A percentile compares a stretch with the other conserved stretches of the same genome.
These are phyloP conservation scores for Enteromius paludinosus DNA, from an alignment of 2,797 vertebrate species.

Conservation along the genomic window DNA sequence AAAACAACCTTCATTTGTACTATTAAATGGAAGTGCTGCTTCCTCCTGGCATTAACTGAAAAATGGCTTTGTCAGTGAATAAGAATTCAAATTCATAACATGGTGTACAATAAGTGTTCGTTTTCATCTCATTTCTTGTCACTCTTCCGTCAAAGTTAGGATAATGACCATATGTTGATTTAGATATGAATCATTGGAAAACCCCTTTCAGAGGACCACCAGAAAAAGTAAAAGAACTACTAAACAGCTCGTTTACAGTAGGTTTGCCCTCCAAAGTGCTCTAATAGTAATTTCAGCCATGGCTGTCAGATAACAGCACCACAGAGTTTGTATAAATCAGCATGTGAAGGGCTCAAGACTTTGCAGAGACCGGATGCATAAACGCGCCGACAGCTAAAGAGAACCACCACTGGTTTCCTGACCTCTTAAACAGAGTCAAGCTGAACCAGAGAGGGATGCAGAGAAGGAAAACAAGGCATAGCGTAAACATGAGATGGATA, in stretches of 20 bases:
- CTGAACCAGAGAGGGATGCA: constrained; percentile 29
- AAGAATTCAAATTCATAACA: background rate
- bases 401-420: constrained; percentile 9
- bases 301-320: constrained; percentile 6
- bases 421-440: background rate
- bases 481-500: constrained; percentile 43
- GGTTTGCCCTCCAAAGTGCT: background rate
- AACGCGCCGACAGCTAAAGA: constrained; percentile 19
- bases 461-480: constrained; percentile 51
- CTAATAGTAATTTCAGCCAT: background rate
- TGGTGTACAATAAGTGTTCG: background rate
- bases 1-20: background rate
- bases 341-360: constrained; percentile 1
- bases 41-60: background rate
- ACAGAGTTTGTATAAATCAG: constrained; percentile 24
- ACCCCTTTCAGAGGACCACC: background rate
- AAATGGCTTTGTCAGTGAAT: background rate
- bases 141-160: too few relatives aligned
- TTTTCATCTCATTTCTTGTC: background rate
- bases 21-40: background rate
- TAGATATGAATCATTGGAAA: background rate
- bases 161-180: background rate
- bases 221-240: background rate
- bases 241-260: background rate
- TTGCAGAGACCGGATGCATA: constrained; percentile 3